Base-by-base conservation (phyloP, 2,797 vertebrate genomes). In the Catamblyrhynchus diadema region DNA sequence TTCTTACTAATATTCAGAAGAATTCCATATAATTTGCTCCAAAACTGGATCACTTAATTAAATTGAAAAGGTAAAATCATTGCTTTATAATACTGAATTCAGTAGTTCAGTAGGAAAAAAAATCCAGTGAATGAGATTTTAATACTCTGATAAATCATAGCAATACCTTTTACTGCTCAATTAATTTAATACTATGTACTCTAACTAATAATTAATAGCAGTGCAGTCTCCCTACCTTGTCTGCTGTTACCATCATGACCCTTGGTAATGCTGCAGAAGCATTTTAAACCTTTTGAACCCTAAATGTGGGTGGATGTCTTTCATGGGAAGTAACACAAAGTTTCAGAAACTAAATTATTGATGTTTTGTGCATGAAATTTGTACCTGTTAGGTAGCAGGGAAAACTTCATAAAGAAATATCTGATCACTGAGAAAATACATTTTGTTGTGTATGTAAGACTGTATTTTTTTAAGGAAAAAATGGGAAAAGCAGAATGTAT, bases 141-240 rank as follows among this genome's bases (percentile, higher is more conserved):
- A 94, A 78, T 81, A 74, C 71, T 78, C 35, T 75, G 96, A 93
- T 82, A 93, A 92, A 93, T 92, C 74, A 85, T 30, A 85, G n/a
- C 30, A 45, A 56, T 85, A 82, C 60, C 41, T 94, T 93, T 94
- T 95, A 89, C 82, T 87, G 53, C 64, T 44, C 60, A 81, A 81
- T 88, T 86, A 94, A 83, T 95, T 96, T 88, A 65, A 48, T 56
- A 42, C 62, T 70, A 21, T 75, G 18, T 86, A 62, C 17, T 59
- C 42, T 91, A 84, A 90, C 86, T 70, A 89, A 86, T 84, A 94
- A 90, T 91, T 84, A 79, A 86, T 93, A 45, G 70, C 70, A 86
- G 32, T 69, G 30, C 35, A 70, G 35, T 86, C 81, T 92, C 70
- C 37, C 33, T 79, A 41, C 74, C 70, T 92, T 93, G 66, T 23